Base-by-base conservation (phyloP, 1,140 invertebrate genomes). In the Formica exsecta region DNA sequence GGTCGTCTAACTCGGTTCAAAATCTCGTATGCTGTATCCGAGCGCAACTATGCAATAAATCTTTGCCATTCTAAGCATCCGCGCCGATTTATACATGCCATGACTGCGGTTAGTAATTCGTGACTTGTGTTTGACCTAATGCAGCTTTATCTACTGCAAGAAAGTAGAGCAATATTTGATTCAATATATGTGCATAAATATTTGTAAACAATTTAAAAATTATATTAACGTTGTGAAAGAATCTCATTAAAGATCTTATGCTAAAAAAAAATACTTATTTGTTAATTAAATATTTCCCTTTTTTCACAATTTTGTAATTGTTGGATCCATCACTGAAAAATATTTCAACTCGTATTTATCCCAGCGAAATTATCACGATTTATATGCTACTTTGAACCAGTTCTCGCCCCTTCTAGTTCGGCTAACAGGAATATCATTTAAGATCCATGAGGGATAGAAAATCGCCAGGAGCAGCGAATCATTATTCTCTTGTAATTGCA, bases 401-500 rank as follows among this genome's bases (percentile, higher is more conserved):
- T 70, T 51, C 5, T 22, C 48, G 51, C 22, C 54, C 48, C 3
- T 81, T 70, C 32, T 11, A 29, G 48, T 81, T 59, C 29, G 36
- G 13, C 48, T 25, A 22, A 36, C 19, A 48, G 9, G 41, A 77
- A 77, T 77, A 77, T 81, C 65, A 22, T n/a, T 11, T 16, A 25
- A 13, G 66, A 81, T 41, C 16, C 48, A 70, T 32, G 48, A 61
- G 65, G 32, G 48, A 36, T 54, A 44, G 77, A 70, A 81, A 81
- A 70, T 81, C 65, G 54, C 29, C 65, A 57, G 65, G 8, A 57
- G 64, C 4, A 41, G n/a, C 16, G 54, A 75, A 51, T 71, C 41
- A 32, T 25, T n/a, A 32, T 16, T 81, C 29, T 70, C 65, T 74
- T 54, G 68, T 84, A 73, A 74, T 74, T 62, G 57, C 80, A 57